Evolutionary conservation across 2,113 vertebrate species (phyloP).

Genomic region (Tonatia bakeri): DNA sequence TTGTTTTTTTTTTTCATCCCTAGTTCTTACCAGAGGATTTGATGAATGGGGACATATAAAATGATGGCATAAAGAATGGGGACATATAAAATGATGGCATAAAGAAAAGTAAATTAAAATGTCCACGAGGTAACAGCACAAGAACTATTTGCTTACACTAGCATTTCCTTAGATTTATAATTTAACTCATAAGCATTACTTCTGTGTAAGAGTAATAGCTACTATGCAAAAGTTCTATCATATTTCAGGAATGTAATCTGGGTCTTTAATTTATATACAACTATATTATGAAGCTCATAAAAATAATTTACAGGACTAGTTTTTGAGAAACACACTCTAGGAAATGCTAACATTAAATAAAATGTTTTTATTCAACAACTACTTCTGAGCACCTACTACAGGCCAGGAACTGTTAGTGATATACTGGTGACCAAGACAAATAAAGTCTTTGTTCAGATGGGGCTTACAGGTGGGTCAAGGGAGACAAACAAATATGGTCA

Average conservation of each 20-base stretch:
- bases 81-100: not conserved
- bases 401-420: not conserved
- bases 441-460: not conserved
- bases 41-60: not conserved
- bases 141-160: not conserved
- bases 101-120: not conserved
- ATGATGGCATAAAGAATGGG: not conserved
- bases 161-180: not conserved
- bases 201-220: not conserved
- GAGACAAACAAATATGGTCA: not conserved
- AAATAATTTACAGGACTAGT: slow-evolving; percentile 2
- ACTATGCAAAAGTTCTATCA: not conserved
- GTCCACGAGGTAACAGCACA: not conserved
- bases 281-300: not conserved
- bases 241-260: not conserved
- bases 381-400: not conserved
- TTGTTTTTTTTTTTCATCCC: not conserved
- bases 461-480: not conserved
- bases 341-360: not conserved
- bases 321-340: not conserved
- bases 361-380: not conserved
- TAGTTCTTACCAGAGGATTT: not conserved
- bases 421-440: not conserved
- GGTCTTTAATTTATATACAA: not conserved
- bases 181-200: not conserved